Evolutionary conservation across 2,888 invertebrate genomes (phyloP), one percentile per base, ranked within the genome.

Genomic region (Koerneria pararmatus): DNA sequence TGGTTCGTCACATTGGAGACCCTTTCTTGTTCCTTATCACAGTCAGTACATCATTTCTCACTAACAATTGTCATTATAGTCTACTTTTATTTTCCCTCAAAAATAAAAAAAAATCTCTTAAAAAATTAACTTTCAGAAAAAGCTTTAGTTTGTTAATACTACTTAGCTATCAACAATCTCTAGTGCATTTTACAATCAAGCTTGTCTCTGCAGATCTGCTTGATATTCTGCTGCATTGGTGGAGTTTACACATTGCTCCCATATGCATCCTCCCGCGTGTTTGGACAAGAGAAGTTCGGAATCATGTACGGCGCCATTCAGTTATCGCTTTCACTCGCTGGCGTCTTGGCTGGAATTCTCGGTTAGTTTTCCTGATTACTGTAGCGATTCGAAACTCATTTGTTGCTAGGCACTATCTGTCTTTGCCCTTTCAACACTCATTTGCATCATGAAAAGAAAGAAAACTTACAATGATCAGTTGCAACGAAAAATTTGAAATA

Each of bases 241-340:
- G 80, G 78, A n/a, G 78, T 78, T 2, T 81, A 75, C 69, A 74
- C 77, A 1, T 71, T 81, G 22, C 72, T 81, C 34, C 81, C 81
- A 1, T 79, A 73, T 65, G 79, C 78, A 6, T 74, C 76, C 1
- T 76, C 80, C 58, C 72, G 71, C 51, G 74, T 74, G 49, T 81
- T 81, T 67, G 79, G 80, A 22, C 70, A 71, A n/a, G 68, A 73
- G 19, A 78, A 81, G 62, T 81, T 81, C 60, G 76, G 63, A 54
- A 69, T 81, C 11, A 72, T 77, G 51, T 81, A 81, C 66, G 80
- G 80, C 5, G 67, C 71, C 35, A 57, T 79, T 31, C 81, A 81
- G 66, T 69, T 74, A 46, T 69, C 78, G 11, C 70, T 80, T 67
- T 73, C 74, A 6, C 57, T 75, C 31, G 74, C 80, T 29, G 80